These are phyloP conservation scores for Xestia xanthographa DNA, from an alignment of 2,888 invertebrate genomes.

Conservation along the genomic window DNA sequence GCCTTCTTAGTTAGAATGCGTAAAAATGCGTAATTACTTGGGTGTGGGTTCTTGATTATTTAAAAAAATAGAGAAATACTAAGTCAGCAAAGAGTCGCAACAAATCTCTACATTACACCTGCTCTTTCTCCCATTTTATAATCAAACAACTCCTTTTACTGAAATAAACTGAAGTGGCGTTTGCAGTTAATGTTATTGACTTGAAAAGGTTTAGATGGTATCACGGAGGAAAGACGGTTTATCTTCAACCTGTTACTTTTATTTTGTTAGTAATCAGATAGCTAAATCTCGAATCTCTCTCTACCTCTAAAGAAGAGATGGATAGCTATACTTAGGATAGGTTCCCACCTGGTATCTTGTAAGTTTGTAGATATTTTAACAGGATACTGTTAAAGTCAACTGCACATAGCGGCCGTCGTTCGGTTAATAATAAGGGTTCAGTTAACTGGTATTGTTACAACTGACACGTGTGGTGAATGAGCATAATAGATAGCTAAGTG, in stretches of 20 bases:
- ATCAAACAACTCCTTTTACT: slow-evolving; percentile 7
- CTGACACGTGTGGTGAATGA: too few relatives aligned
- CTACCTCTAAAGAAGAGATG: too few relatives aligned
- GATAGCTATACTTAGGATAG: too few relatives aligned
- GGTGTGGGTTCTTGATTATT: too few relatives aligned
- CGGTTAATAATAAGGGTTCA: neutral
- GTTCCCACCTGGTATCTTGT: neutral
- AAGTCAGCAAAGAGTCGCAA: neutral
- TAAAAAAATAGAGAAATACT: too few relatives aligned
- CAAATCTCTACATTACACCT: slow-evolving; percentile 6
- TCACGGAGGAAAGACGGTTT: slow-evolving; percentile 12
- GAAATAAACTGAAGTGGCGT: slow-evolving; percentile 22
- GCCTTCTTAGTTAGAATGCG: too few relatives aligned
- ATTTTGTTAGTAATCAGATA: slow-evolving; percentile 7
- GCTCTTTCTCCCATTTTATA: neutral
- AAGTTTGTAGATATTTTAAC: neutral
- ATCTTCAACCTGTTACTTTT: slow-evolving; percentile 32
- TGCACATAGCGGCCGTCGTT: neutral
- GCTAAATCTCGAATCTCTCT: neutral
- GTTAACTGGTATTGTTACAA: too few relatives aligned
- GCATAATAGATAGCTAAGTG: too few relatives aligned
- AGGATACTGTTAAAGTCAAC: neutral
- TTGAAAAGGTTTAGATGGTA: slow-evolving; percentile 24
- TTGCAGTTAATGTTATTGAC: slow-evolving; percentile 22
- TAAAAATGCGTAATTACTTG: too few relatives aligned